Percentiles rank a stretch among this genome's conserved stretches.
phyloP scores from a whole-genome alignment of 2,888 invertebrate genomes.

The Netelia fuscicornis region DNA sequence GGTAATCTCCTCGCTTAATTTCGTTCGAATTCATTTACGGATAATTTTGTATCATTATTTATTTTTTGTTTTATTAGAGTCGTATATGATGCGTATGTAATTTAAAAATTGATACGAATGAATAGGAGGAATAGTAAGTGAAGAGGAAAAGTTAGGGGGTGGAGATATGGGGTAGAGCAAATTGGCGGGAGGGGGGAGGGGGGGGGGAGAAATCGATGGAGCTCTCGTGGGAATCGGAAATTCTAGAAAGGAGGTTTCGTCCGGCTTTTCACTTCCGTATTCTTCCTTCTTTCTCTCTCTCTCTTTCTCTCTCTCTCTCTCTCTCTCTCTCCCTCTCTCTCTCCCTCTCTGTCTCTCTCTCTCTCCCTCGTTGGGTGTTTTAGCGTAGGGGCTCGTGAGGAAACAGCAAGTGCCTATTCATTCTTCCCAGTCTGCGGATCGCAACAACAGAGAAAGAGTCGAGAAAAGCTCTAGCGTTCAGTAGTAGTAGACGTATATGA shows the following conservation, averaged over 20 bases:
- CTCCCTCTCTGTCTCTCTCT: conserved; percentile 2
- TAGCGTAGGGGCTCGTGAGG: conserved; percentile 39
- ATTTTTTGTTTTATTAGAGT: no score
- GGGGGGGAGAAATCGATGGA: conserved; percentile 63
- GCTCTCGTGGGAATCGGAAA: conserved; percentile 61
- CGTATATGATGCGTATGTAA: no score
- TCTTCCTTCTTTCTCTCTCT: conserved; percentile 33
- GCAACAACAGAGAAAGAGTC: conserved; percentile 52
- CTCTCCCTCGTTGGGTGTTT: conserved; percentile 23
- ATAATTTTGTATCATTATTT: no score
- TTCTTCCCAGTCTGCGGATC: conserved; percentile 52
- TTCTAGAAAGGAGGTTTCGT: conserved; percentile 61
- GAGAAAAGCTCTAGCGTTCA: conserved; percentile 51
- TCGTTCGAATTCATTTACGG: no score
- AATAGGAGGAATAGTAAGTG: no score
- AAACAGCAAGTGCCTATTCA: conserved; percentile 58
- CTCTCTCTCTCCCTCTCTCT: not conserved
- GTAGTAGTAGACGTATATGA: conserved; percentile 10
- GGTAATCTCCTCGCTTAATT: no score
- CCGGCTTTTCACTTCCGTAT: conserved; percentile 65
- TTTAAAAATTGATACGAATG: no score
- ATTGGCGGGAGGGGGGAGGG: not conserved
- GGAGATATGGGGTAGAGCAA: conserved; percentile 23
- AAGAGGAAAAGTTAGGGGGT: conserved; percentile 43
- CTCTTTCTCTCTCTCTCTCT: conserved; percentile 31